Base-by-base conservation (phyloP, 2,888 invertebrate species). In the Apeira syringaria region DNA sequence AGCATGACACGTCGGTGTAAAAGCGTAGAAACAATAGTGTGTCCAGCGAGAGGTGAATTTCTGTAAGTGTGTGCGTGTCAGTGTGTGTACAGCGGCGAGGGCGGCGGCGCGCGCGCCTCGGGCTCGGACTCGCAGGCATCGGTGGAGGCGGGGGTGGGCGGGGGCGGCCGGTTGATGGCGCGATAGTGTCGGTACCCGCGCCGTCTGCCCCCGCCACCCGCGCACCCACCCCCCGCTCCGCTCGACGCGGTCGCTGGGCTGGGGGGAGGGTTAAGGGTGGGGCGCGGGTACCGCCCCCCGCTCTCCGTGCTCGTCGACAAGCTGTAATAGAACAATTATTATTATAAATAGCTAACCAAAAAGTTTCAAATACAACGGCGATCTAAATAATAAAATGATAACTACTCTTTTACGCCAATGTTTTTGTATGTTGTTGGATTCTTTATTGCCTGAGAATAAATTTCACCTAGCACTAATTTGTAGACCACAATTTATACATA, bases 141-240 rank as follows among this genome's bases (percentile, higher is more conserved):
- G 60, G 98, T 98, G 20, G 98, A 98, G 56, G 97, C 97, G 71
- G 97, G 98, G 0, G 98, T 98, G 11, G 98, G 98, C 6, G 98
- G 98, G 13, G 98, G 98, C 4, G 98, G 98, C 0, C 97, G 96
- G 75, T 95, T 95, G 82, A 94, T 94, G 50, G 95, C 94, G 54
- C 93, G 80, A 76, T 95, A 95, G 78, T 96, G 94, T 13, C 95
- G 91, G 78, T 95, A 95, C 1, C 96, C 94, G 44, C 94, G 92
- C 38, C 95, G 94, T 8, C 93, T 86, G 75, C 94, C 95, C 2
- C 95, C 96, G 7, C 95, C 61, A 53, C 91, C 58, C 90, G 92
- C 67, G 91, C 94, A 95, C 2, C 95, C 96, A 7, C 95, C 61
- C 56, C 91, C 59, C 15, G 33, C 44, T 90, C 92, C 67, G 92